Base-by-base conservation (phyloP, 2,113 vertebrate genomes). In the Seriola dumerili region DNA sequence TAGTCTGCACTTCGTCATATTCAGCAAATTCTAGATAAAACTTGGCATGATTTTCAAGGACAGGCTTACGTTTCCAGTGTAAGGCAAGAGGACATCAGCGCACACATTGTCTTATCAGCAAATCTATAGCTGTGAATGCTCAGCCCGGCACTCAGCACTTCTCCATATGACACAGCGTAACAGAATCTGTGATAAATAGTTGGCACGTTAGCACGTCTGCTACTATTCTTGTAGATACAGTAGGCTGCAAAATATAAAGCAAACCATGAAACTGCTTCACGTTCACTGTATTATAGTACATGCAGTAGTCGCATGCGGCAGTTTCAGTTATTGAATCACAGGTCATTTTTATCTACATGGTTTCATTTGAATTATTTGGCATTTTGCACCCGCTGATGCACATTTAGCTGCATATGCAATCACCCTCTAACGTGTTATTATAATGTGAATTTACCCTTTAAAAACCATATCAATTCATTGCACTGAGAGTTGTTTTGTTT, bases 21-120 rank as follows among this genome's bases (percentile, higher is more conserved):
- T 88, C 81, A 92, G 90, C 80, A 61, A 70, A 84, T 74, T 73
- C 55, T 12, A 76, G 62, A 78, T 42, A 69, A 81, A 38, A 59
- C 72, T 83, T 76, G 76, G 72, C 72, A 50, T 16, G 54, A 76
- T 77, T 73, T 67, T 81, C 85, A 92, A 93, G 88, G 92, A 52
- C 85, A 88, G 25, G 52, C 9, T 10, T 70, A 55, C n/a, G 81
- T 40, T 61, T 85, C 83, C 77, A 63, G 72, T 86, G 78, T 61
- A 80, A 88, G 72, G 71, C 73, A 72, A 84, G 80, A 84, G 82
- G 84, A 73, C 82, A 64, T 64, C 59, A 25, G 76, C 44, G 8
- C 85, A 83, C 61, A 70, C 78, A 76, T 58, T 66, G 84, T 80
- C 78, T 76, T 75, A 79, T 92, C 91, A 91, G 89, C 88, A 91